Evolutionary conservation across 1,140 invertebrate species (phyloP), one percentile per base, ranked within the genome.

Genomic region (Mactra quadrangularis): DNA sequence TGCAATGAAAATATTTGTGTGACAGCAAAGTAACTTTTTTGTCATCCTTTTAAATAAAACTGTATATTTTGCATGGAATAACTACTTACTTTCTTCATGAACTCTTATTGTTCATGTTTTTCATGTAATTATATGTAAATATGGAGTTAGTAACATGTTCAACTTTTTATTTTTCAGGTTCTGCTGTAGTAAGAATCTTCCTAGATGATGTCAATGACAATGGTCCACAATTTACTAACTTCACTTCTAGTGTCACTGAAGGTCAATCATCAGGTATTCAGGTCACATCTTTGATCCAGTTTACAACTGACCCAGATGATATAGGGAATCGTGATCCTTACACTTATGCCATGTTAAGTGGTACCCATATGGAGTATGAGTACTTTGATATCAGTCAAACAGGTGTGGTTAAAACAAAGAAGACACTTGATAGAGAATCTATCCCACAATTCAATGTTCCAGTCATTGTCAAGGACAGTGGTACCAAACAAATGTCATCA

Each of bases 131-230:
- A n/a, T n/a, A n/a, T n/a, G n/a, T n/a, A n/a, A n/a, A n/a, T n/a
- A n/a, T n/a, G n/a, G n/a, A n/a, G n/a, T n/a, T n/a, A n/a, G n/a
- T n/a, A n/a, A n/a, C n/a, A n/a, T n/a, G n/a, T n/a, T n/a, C n/a
- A n/a, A 62, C 62, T 41, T 74, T 83, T 82, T 50, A 64, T 45
- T 41, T 87, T 82, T 3, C 83, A 91, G 97, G 97, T 19, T 97
- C 96, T 3, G 95, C 97, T 1, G 95, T 95, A 0, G 96, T 98
- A 0, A 95, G 95, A 88, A 95, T 98, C 57, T 94, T 94, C 35
- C 85, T 99, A 1, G 94, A 95, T 15, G 98, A 99, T 92, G 95
- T 98, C 11, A 99, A 99, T 91, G 98, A 99, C 87, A 99, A 99
- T 91, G 97, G 96, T 0, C 98, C 98, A 0, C 92, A 95, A 6